These are phyloP conservation scores for Megaustenia siamemsis DNA, from an alignment of 2,888 invertebrate species.

Conservation along the genomic window DNA sequence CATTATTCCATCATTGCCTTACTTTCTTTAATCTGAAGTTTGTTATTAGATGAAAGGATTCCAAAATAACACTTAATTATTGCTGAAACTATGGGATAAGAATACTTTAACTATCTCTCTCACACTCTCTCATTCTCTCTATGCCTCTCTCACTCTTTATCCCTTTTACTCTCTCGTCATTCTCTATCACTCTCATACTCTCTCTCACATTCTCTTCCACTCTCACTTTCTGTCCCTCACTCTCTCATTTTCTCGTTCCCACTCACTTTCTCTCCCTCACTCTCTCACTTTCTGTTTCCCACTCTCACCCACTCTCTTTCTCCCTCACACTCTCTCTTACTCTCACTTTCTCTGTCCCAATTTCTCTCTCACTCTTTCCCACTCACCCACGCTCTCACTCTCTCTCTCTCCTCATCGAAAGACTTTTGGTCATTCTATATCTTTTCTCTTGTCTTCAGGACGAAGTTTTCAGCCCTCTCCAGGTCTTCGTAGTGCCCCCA, in stretches of 20 bases:
- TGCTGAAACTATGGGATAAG: no score
- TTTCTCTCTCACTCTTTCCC: neutral
- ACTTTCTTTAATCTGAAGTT: neutral
- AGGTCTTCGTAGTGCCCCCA: no score
- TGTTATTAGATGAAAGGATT: neutral
- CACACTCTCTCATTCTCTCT: neutral
- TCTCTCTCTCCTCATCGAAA: no score
- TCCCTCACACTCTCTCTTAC: neutral
- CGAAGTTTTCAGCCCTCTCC: neutral
- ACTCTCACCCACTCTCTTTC: neutral
- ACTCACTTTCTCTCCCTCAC: neutral
- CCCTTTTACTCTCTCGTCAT: neutral
- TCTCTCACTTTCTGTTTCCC: neutral
- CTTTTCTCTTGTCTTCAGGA: neutral
- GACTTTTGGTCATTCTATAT: no score
- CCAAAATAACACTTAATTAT: no score
- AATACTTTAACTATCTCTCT: no score
- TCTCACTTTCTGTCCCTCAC: no score
- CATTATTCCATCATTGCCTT: neutral
- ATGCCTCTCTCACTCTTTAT: no score
- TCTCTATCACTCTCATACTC: neutral
- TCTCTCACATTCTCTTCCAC: no score
- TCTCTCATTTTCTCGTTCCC: no score
- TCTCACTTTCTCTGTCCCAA: neutral
- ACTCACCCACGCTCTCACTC: neutral